These are phyloP conservation scores for Hypocryptadius cinnamomeus DNA, from an alignment of 2,113 vertebrate species.

Conservation along the genomic window DNA sequence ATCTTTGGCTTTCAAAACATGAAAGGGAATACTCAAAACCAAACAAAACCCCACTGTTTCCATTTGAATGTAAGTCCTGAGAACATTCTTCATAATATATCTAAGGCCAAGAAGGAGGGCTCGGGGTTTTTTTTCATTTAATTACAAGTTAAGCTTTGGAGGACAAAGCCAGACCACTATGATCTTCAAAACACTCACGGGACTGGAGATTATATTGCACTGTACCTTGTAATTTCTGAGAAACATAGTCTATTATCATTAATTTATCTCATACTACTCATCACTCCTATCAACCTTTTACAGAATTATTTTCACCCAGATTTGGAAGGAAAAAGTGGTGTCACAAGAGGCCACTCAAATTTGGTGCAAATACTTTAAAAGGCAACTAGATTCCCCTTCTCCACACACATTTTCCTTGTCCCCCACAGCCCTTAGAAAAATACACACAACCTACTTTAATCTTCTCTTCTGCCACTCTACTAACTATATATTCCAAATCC, in stretches of 20 bases:
- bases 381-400: neutral
- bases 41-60: neutral
- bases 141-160: neutral
- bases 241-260: neutral
- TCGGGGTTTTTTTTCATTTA: neutral
- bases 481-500: conserved; percentile 4
- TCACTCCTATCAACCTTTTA: neutral
- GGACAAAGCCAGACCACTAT: neutral
- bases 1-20: conserved; percentile 1
- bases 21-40: neutral
- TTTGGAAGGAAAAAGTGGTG: neutral
- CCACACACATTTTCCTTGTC: neutral
- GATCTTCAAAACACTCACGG: neutral
- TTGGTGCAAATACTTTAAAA: neutral
- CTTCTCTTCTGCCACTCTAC: neutral
- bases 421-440: neutral
- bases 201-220: neutral
- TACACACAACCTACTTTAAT: neutral
- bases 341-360: neutral
- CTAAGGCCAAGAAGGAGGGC: neutral
- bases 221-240: neutral
- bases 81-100: neutral
- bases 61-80: neutral
- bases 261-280: neutral
- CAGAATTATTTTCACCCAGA: neutral